Evolutionary conservation across 2,797 vertebrate genomes (phyloP), one percentile per base, ranked within the genome.

Genomic region (Ambastaia sidthimunki): DNA sequence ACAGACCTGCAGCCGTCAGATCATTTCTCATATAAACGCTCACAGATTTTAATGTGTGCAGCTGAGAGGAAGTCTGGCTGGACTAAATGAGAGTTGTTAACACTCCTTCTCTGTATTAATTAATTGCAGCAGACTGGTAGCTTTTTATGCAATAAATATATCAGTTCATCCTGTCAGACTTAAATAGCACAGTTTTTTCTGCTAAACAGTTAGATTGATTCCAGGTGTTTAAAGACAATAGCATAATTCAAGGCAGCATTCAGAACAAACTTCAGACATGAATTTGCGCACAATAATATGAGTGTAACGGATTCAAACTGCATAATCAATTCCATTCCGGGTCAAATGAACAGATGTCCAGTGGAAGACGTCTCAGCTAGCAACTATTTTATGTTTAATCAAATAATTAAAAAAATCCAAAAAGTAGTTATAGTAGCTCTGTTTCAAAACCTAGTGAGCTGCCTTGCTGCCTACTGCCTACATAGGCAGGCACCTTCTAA

Each of bases 141-240:
- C 9, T 23, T 34, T 70, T n/a, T 21, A 21, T 3, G 55, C 16
- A 37, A 52, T 50, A 71, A 63, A 78, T 28, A 62, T 78, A 62
- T 78, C n/a, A 34, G 55, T 41, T 62, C 25, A 6, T 62, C 25
- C 28, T 2, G 25, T 37, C 31, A 65, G 11, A 71, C 10, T 13
- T n/a, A 70, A 60, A 34, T 4, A 67, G 47, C 34, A 0, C 52
- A 50, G 66, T 34, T 15, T 21, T 69, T 37, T 37, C 52, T n/a
- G 2, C 28, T 0, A n/a, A 63, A 62, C 25, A 4, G 16, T 3
- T 54, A 37, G 13, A 78, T 62, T 62, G 66, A 59, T 50, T 71
- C 76, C 76, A 70, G 55, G 67, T 78, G 67, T 70, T 70, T 50
- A 78, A 62, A 78, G 34, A 78, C 66, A 78, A 70, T 78, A 62